Evolutionary conservation across 2,888 invertebrate genomes (phyloP).

Genomic region (Thecocarcelia acutangulata): DNA sequence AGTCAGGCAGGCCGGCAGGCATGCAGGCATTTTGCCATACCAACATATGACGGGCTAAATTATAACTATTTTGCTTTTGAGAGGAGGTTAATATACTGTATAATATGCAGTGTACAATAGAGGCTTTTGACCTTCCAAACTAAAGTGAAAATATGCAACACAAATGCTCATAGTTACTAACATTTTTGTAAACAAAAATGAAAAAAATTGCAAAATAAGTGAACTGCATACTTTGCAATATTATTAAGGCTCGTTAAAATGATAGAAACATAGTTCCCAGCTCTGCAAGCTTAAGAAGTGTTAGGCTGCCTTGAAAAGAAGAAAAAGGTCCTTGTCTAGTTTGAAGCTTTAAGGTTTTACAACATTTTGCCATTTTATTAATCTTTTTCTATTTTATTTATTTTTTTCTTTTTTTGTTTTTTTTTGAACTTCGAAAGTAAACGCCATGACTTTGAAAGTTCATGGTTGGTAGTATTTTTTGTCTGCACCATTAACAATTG

Average conservation of each 20-base stretch:
- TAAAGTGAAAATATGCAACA: slow-evolving; percentile 76
- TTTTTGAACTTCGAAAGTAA: slow-evolving; percentile 38
- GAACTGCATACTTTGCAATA: no score
- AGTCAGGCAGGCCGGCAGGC: neutral
- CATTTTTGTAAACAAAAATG: neutral
- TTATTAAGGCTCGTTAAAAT: no score
- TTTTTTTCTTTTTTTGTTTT: no score
- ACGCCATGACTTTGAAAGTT: slow-evolving; percentile 29
- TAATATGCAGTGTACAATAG: slow-evolving; percentile 57
- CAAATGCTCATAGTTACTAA: neutral
- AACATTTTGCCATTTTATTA: neutral
- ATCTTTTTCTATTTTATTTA: no score
- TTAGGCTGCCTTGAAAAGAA: neutral
- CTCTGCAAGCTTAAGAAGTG: no score
- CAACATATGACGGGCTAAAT: slow-evolving; percentile 53
- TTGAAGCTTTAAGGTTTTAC: no score
- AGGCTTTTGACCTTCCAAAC: slow-evolving; percentile 76
- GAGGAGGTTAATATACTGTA: slow-evolving; percentile 64
- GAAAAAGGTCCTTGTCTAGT: neutral
- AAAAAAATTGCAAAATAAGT: no score
- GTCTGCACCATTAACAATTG: slow-evolving; percentile 36
- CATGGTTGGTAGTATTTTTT: slow-evolving; percentile 9
- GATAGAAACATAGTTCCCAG: neutral
- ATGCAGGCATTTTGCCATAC: slow-evolving; percentile 11
- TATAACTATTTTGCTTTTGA: slow-evolving; percentile 53